Evolutionary conservation across 1,140 invertebrate genomes (phyloP).

Genomic region (Drosophila arawakana): DNA sequence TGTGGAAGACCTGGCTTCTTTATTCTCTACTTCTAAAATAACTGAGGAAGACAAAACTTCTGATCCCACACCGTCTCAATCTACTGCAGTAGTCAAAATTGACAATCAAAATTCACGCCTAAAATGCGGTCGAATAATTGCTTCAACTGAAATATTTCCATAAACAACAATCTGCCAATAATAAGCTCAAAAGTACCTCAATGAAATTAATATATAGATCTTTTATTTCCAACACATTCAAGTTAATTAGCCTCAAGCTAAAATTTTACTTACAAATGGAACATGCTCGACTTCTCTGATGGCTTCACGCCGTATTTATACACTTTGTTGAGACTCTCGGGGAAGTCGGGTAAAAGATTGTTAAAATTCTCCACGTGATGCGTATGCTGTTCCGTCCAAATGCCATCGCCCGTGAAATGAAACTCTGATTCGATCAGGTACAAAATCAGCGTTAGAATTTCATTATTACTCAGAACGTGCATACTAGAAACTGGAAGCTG

Average conservation of each 20-base stretch:
- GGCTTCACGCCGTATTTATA: slow-evolving; percentile 82
- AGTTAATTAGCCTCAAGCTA: slow-evolving; percentile 5
- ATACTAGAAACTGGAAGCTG: slow-evolving; percentile 53
- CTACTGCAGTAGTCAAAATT: too few species aligned
- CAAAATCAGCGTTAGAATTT: slow-evolving; percentile 77
- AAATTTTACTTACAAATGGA: slow-evolving; percentile 43
- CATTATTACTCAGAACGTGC: slow-evolving; percentile 56
- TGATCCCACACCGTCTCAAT: too few species aligned
- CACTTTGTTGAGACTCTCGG: slow-evolving; percentile 77
- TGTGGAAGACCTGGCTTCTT: too few species aligned
- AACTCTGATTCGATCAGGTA: slow-evolving; percentile 84
- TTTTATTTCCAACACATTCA: slow-evolving; percentile 13
- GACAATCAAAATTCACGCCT: too few species aligned
- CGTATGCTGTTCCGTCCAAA: slow-evolving; percentile 82
- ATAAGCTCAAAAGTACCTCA: background rate
- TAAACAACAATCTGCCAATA: too few species aligned
- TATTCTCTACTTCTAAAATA: too few species aligned
- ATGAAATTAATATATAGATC: background rate
- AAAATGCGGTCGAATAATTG: too few species aligned
- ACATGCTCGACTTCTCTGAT: slow-evolving; percentile 46
- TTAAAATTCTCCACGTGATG: slow-evolving; percentile 83
- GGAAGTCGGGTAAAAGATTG: slow-evolving; percentile 79
- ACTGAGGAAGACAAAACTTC: too few species aligned
- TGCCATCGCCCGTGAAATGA: slow-evolving; percentile 85
- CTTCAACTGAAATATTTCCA: too few species aligned